A percentile compares a stretch with the other conserved stretches of the same genome.
Conservation (phyloP, 2,797 vertebrate species). For the Mastacembelus armatus region DNA sequence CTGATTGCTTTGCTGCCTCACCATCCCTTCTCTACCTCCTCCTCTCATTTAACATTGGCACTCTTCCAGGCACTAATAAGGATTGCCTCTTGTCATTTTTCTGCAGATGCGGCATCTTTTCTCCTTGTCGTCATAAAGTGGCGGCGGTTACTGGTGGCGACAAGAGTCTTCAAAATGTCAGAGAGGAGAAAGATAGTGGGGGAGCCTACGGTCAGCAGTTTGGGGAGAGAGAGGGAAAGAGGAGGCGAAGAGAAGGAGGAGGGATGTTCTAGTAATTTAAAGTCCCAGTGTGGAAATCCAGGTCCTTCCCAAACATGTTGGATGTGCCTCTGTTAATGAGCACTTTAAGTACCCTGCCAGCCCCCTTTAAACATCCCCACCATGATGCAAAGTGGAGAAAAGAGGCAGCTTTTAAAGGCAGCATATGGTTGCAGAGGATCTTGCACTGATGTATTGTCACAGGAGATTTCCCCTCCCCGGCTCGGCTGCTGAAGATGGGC, state of each 20-base stretch:
- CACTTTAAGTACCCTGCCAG: slow-evolving; percentile 59
- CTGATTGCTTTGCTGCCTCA: slow-evolving; percentile 48
- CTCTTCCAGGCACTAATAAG: slow-evolving; percentile 64
- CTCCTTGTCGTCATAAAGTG: slow-evolving; percentile 35
- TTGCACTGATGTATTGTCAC: slow-evolving; percentile 73
- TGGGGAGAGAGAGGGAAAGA: slow-evolving; percentile 1
- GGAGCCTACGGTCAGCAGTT: slow-evolving; percentile 53
- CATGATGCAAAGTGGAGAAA: slow-evolving; percentile 62
- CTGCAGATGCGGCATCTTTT: slow-evolving; percentile 46
- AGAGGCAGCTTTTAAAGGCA: slow-evolving; percentile 74
- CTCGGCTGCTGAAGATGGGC: slow-evolving; percentile 48
- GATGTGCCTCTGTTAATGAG: slow-evolving; percentile 77
- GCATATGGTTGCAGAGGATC: slow-evolving; percentile 75
- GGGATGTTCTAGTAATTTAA: slow-evolving; percentile 43
- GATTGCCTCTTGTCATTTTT: slow-evolving; percentile 52
- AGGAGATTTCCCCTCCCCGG: slow-evolving; percentile 49
- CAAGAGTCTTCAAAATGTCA: slow-evolving; percentile 55
- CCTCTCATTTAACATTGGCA: slow-evolving; percentile 57
- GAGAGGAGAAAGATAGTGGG: slow-evolving; percentile 30
- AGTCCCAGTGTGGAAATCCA: slow-evolving; percentile 41
- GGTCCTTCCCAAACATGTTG: slow-evolving; percentile 68
- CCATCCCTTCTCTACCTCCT: slow-evolving; percentile 27
- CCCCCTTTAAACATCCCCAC: slow-evolving; percentile 68
- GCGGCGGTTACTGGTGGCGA: slow-evolving; percentile 19
- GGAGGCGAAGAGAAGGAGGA: neutral